Conservation (phyloP, 2,888 invertebrate species). For the Callimorpha dominula region DNA sequence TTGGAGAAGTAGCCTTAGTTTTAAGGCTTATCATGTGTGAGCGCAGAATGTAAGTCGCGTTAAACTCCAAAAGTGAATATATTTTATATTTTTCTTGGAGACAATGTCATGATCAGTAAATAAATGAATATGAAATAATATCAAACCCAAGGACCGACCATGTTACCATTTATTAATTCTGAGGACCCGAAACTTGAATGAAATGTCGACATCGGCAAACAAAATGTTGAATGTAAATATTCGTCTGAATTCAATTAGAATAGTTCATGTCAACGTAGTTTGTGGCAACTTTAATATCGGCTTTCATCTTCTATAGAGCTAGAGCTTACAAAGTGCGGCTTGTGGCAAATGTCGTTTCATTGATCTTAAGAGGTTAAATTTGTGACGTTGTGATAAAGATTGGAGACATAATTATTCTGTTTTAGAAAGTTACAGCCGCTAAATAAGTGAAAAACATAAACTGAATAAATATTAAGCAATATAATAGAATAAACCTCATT, state of each 20-base stretch:
- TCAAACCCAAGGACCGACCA: background rate
- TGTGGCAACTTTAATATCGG: background rate
- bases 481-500: too few species aligned
- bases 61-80: background rate
- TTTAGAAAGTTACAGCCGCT: too few species aligned
- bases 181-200: background rate
- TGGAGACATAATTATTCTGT: too few species aligned
- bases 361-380: background rate
- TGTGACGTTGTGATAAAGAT: background rate
- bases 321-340: background rate
- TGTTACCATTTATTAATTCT: conserved; percentile 7
- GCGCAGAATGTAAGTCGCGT: background rate
- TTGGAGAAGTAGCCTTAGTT: background rate
- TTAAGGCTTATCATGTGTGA: background rate
- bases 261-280: background rate
- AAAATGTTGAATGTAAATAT: background rate
- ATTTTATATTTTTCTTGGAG: background rate
- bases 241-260: background rate
- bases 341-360: background rate
- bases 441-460: too few species aligned
- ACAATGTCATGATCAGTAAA: background rate
- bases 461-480: too few species aligned
- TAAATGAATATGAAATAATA: conserved; percentile 1
- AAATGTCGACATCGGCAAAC: background rate
- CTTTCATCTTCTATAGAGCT: background rate